Evolutionary conservation across 2,888 invertebrate species (phyloP), one percentile per base, ranked within the genome.

Genomic region (Ophioninae sp.): DNA sequence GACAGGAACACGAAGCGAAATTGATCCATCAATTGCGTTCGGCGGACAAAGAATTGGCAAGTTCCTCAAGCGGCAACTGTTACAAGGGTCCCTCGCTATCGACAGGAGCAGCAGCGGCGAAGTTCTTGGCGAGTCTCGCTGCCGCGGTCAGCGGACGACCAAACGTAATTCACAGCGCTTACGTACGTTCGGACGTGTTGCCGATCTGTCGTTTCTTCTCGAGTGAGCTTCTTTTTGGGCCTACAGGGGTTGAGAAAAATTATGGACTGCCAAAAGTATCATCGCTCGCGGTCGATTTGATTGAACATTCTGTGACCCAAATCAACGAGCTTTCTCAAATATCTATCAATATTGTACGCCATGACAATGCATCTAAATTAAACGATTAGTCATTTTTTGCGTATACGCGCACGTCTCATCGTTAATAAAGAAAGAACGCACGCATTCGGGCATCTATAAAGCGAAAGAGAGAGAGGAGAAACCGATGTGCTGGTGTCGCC

Each of bases 161-260:
- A 0, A 87, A 87, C 76, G 85, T 88, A n/a, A 79, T 86, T 21
- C 79, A 88, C 7, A 89, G 88, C 77, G 92, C 90, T 20, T 92
- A 88, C 82, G 89, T 91, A 0, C 87, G 89, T 76, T 89, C 91
- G 57, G 89, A 90, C 57, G 87, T 89, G 44, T 64, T 91, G 10
- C 90, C 91, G 8, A 75, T 86, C 7, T 91, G 91, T 76, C 87
- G 88, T 50, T 92, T 87, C 79, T 91, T 91, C 78, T 87, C 90
- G 0, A 89, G 73, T 69, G 87, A 90, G 82, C 73, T 92, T 30
- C 85, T 88, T 74, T 89, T 92, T 50, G 92, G 92, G 2, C 82
- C 83, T 0, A 81, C 79, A 6, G 92, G 92, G 0, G 80, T 92
- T 6, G 82, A 87, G 37, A 83, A 82, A 50, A 89, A 91, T 80